Evolutionary conservation across 2,888 invertebrate genomes (phyloP), one percentile per base, ranked within the genome.

Genomic region (Thumatha senex): DNA sequence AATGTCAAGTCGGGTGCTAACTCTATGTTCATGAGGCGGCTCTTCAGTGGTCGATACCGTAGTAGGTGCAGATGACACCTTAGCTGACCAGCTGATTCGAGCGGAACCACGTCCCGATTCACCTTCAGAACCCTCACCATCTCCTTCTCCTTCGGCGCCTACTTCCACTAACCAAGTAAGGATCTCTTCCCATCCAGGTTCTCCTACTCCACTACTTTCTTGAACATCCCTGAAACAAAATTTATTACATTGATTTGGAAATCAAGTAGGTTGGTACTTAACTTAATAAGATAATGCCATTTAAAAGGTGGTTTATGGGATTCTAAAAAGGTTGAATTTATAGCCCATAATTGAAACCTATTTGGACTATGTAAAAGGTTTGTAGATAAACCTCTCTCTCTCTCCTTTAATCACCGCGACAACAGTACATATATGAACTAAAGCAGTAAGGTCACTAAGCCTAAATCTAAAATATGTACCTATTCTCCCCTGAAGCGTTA

Each of bases 81-180:
- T 94, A 83, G 85, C 95, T 9, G 89, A 96, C 98, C 98, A 98
- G 61, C 96, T 96, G 47, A 98, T 94, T 61, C 96, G 94, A 0
- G 97, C 97, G 11, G 96, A 96, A 58, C 96, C 97, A 76, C 95
- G 95, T 52, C 95, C 94, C 52, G 96, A 89, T 55, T 90, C 90
- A 0, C 89, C 91, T 55, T 91, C 91, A 0, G 89, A 83, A 0
- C 84, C 89, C 48, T 90, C 91, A 0, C 79, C 81, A 33, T 91
- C 91, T 0, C 89, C 84, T 56, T 90, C 96, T 11, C 95, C 94
- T 57, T 95, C 97, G 7, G 94, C 97, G 75, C 95, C 97, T 7
- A 98, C 97, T 89, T 98, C 98, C 61, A 98, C 93, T 61, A 98
- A 89, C 97, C 98, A 98, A 15, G 97, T 96, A 78, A 98, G 95